phyloP scores from a whole-genome alignment of 2,888 invertebrate species.

The Dysmachus trigonus region DNA sequence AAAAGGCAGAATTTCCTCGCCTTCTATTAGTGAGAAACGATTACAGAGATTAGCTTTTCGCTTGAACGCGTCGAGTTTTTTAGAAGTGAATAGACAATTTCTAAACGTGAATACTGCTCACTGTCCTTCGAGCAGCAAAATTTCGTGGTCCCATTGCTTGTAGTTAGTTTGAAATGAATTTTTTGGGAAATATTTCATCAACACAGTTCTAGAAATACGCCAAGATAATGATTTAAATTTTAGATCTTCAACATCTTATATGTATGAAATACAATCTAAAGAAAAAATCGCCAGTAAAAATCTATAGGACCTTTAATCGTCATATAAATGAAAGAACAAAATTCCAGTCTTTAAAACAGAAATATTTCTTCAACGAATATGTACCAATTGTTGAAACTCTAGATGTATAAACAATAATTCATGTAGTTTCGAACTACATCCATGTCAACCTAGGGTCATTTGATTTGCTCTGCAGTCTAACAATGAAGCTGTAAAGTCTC shows the following conservation, averaged over 20 bases:
- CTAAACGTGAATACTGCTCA: too few species aligned
- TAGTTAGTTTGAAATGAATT: too few species aligned
- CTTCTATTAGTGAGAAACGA: too few species aligned
- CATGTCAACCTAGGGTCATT: slow-evolving; percentile 68
- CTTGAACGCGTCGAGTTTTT: too few species aligned
- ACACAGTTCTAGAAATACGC: too few species aligned
- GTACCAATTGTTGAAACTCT: background rate
- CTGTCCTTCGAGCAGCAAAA: too few species aligned
- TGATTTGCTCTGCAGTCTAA: slow-evolving; percentile 81
- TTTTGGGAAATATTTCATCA: too few species aligned
- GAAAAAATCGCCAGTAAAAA: background rate
- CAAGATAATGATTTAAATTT: too few species aligned
- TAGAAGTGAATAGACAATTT: too few species aligned
- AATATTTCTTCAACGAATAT: background rate
- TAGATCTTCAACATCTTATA: background rate
- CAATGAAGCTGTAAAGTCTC: slow-evolving; percentile 82
- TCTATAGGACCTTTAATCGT: background rate
- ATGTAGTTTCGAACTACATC: slow-evolving; percentile 47
- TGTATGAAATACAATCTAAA: background rate
- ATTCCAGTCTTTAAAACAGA: background rate
- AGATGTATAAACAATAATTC: background rate
- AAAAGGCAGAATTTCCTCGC: too few species aligned
- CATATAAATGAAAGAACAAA: background rate
- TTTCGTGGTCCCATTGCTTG: too few species aligned
- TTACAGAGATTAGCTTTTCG: too few species aligned